Evolutionary conservation across 64 coral and sea anemone genomes (phyloP).

Genomic region (Exaiptasia diaphana): DNA sequence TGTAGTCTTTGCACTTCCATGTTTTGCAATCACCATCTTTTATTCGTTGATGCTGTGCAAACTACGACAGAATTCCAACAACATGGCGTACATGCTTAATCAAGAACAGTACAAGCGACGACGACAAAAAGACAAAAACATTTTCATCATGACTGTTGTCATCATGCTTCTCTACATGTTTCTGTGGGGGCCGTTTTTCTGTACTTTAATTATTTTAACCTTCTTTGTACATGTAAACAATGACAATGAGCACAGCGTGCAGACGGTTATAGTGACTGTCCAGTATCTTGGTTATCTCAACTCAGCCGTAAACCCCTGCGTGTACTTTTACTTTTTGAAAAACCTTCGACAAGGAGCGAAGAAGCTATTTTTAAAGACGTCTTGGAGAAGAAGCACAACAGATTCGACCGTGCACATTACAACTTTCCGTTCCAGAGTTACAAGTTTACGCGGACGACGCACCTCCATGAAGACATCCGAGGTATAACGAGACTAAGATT

Average conservation of each 20-base stretch:
- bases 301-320: background rate
- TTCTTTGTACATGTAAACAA: background rate
- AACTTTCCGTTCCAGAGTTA: too few species aligned
- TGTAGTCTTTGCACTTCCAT: slow-evolving; percentile 52
- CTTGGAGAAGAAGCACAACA: background rate
- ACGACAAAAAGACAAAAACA: background rate
- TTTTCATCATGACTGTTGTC: background rate
- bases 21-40: slow-evolving; percentile 34
- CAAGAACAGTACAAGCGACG: background rate
- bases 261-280: too few species aligned
- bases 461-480: too few species aligned
- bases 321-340: background rate
- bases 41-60: slow-evolving; percentile 57
- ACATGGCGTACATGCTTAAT: background rate
- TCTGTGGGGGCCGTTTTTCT: background rate
- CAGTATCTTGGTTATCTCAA: background rate
- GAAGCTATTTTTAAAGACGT: background rate
- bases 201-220: background rate
- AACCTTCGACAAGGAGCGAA: background rate
- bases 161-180: background rate
- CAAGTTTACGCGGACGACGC: too few species aligned
- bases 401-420: background rate
- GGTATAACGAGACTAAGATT: too few species aligned
- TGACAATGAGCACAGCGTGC: background rate
- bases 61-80: background rate